phyloP scores from a whole-genome alignment of 2,797 vertebrate genomes.

The Hemibagrus guttatus region DNA sequence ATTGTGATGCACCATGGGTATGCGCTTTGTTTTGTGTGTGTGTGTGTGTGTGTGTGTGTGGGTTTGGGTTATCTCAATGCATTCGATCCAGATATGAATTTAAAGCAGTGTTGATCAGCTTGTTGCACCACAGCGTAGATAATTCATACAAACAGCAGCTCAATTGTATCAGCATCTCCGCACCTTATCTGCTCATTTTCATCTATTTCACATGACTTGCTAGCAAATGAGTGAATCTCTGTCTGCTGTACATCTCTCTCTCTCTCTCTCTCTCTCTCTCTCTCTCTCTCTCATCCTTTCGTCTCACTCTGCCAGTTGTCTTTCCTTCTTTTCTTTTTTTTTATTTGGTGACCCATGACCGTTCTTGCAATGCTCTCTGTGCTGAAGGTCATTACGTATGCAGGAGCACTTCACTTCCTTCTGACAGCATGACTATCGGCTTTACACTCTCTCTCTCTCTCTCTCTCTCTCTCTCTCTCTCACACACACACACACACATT shows the following conservation, averaged over 20 bases:
- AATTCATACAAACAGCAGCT: slow-evolving; percentile 6
- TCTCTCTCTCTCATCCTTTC: background rate
- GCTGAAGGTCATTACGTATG: slow-evolving; percentile 23
- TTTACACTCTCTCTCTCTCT: slow-evolving; percentile 14
- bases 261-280: background rate
- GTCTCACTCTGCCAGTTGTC: background rate
- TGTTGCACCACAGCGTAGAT: background rate
- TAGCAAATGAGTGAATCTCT: background rate
- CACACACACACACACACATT: background rate
- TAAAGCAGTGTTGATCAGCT: slow-evolving; percentile 17
- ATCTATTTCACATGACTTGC: background rate
- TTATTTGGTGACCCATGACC: background rate
- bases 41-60: background rate
- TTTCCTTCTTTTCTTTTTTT: background rate
- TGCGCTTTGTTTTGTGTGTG: background rate
- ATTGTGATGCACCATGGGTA: slow-evolving; percentile 16
- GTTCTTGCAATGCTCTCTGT: background rate
- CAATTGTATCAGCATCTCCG: background rate
- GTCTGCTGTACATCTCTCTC: background rate
- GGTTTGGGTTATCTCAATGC: slow-evolving; percentile 11
- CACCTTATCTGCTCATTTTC: background rate
- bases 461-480: background rate
- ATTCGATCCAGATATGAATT: slow-evolving; percentile 27
- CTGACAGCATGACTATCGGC: slow-evolving; percentile 28
- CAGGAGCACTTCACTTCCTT: slow-evolving; percentile 10